These are phyloP conservation scores for Falcaria lacertinaria DNA, from an alignment of 2,888 invertebrate species.

Conservation along the genomic window DNA sequence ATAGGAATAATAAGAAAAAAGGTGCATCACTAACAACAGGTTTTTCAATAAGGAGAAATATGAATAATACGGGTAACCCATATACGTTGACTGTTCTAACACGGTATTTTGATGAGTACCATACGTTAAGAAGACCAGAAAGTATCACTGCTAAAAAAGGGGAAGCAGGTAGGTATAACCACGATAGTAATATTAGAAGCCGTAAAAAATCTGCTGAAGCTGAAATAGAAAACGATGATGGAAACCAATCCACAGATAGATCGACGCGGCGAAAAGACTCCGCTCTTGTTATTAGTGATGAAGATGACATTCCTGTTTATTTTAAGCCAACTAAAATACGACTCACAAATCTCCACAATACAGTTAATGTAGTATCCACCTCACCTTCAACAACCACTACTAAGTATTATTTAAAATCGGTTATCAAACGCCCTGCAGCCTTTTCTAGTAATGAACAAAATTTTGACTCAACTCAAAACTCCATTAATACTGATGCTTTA, in stretches of 20 bases:
- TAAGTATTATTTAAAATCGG: conserved; percentile 58
- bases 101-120: conserved; percentile 54
- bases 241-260: conserved; percentile 27
- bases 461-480: conserved; percentile 44
- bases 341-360: conserved; percentile 4
- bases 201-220: conserved; percentile 27
- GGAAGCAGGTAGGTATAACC: conserved; percentile 38
- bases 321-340: conserved; percentile 25
- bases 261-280: conserved; percentile 41
- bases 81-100: conserved; percentile 68
- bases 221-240: conserved; percentile 20
- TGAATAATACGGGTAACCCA: conserved; percentile 60
- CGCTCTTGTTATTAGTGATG: conserved; percentile 30
- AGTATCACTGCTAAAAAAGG: conserved; percentile 21
- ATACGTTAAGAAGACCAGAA: conserved; percentile 23
- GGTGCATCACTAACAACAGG: conserved; percentile 68
- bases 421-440: conserved; percentile 52
- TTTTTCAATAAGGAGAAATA: conserved; percentile 68
- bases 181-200: conserved; percentile 38
- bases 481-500: conserved; percentile 37
- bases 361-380: conserved; percentile 21
- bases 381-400: conserved; percentile 29
- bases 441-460: conserved; percentile 32
- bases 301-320: conserved; percentile 44
- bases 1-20: conserved; percentile 47